Conservation (phyloP, 2,888 invertebrate genomes). For the Euspilapteryx auroguttella region DNA sequence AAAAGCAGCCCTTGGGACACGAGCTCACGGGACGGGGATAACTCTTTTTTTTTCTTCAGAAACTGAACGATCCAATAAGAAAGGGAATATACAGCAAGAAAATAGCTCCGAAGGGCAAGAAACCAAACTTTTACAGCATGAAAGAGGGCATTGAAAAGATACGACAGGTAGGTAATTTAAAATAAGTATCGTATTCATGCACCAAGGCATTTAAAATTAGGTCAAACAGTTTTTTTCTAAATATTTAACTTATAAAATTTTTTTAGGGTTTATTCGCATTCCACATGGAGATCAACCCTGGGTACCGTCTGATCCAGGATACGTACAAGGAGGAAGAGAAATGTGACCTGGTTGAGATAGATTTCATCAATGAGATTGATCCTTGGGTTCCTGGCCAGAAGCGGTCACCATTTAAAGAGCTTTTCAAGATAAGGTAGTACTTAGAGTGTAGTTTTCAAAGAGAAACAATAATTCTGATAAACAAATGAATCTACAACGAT, state of each 20-base stretch:
- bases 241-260: background rate
- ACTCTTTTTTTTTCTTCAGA: too few species aligned
- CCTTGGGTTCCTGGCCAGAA: conserved; percentile 59
- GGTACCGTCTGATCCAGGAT: conserved; percentile 60
- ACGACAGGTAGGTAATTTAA: conserved; percentile 19
- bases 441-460: too few species aligned
- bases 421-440: conserved; percentile 61
- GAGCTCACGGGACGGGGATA: too few species aligned
- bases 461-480: too few species aligned
- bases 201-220: background rate
- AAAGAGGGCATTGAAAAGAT: conserved; percentile 45
- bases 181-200: too few species aligned
- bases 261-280: conserved; percentile 55
- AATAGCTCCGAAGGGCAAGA: conserved; percentile 46
- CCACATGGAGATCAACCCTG: conserved; percentile 57
- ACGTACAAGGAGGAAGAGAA: conserved; percentile 64
- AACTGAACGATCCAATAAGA: conserved; percentile 45
- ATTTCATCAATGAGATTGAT: conserved; percentile 52
- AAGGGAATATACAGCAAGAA: conserved; percentile 51
- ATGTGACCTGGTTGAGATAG: conserved; percentile 62
- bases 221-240: background rate
- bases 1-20: too few species aligned
- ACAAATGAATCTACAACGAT: too few species aligned
- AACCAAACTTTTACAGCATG: conserved; percentile 37
- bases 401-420: conserved; percentile 51